A percentile compares a stretch with the other conserved stretches of the same genome.
phyloP scores from a whole-genome alignment of 2,113 vertebrate genomes.

The Pipa parva region DNA sequence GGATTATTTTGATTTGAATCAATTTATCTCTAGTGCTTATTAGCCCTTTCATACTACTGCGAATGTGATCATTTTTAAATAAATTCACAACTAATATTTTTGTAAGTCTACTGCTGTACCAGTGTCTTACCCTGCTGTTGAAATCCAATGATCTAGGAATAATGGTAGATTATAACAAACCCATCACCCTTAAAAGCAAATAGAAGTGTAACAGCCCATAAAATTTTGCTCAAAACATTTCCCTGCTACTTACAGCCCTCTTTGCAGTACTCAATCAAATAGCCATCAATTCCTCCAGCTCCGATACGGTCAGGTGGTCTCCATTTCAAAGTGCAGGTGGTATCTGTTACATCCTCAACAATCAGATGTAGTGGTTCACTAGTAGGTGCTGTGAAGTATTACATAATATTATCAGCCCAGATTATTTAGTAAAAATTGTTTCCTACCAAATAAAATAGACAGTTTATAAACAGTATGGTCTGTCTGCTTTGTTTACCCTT shows the following conservation, averaged over 20 bases:
- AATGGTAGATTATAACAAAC: neutral
- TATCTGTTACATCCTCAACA: slow-evolving; percentile 81
- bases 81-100: no score
- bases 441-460: neutral
- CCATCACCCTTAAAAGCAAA: neutral
- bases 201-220: neutral
- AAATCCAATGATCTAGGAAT: no score
- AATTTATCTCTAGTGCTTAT: no score
- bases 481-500: no score
- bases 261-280: slow-evolving; percentile 81
- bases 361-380: slow-evolving; percentile 73
- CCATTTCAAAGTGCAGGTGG: slow-evolving; percentile 81
- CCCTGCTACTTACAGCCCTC: slow-evolving; percentile 70
- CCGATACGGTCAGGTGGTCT: slow-evolving; percentile 76
- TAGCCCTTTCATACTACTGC: no score
- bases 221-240: no score
- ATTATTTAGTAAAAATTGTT: neutral
- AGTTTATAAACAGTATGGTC: no score
- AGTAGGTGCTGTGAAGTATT: slow-evolving; percentile 66
- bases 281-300: slow-evolving; percentile 81
- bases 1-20: no score
- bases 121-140: no score
- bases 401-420: slow-evolving; percentile 13
- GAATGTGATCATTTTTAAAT: neutral
- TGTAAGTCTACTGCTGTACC: no score